These are phyloP conservation scores for Micropoecilia bifurca DNA, from an alignment of 2,797 vertebrate species.

Conservation along the genomic window DNA sequence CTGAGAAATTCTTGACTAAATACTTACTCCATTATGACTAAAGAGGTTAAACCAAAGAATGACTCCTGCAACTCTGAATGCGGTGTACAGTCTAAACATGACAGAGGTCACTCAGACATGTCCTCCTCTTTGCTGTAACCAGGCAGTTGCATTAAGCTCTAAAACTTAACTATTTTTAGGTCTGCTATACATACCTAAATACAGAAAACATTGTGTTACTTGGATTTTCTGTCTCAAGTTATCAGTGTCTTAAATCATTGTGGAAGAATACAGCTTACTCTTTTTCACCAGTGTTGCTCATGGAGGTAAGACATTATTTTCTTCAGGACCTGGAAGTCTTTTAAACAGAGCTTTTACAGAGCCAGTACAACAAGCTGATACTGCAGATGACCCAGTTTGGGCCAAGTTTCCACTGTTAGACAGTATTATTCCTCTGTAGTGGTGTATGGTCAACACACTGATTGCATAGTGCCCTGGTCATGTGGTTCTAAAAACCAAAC, in stretches of 20 bases:
- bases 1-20: neutral
- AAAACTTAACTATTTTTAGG: too few relatives aligned
- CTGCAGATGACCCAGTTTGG: neutral
- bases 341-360: neutral
- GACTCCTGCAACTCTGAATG: neutral
- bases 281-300: neutral
- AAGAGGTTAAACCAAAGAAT: neutral
- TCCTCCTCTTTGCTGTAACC: neutral
- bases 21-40: neutral
- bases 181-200: neutral
- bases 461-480: neutral
- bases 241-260: neutral
- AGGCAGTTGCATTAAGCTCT: neutral
- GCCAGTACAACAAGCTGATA: neutral
- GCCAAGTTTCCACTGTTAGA: neutral
- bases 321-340: neutral
- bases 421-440: neutral
- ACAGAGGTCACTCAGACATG: neutral
- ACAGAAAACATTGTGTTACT: neutral
- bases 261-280: neutral
- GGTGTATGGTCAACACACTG: neutral
- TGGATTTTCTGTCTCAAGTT: neutral
- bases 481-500: neutral
- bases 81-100: slow-evolving; percentile 7
- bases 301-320: neutral